Evolutionary conservation across 2,113 vertebrate genomes (phyloP).

Genomic region (Chaetura pelagica): DNA sequence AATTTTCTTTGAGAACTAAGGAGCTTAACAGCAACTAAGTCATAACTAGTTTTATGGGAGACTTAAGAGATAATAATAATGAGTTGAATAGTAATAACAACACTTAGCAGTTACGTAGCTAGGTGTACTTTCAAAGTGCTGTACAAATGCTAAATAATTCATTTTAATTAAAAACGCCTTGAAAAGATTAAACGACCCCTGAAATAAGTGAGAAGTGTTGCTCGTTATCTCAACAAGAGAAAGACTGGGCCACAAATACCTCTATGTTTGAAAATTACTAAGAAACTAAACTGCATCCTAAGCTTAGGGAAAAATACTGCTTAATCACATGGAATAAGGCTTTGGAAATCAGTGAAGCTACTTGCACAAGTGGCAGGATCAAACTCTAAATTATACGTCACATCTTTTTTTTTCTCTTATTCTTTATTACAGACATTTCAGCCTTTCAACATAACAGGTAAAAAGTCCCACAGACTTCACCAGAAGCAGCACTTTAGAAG

Average conservation of each 20-base stretch:
- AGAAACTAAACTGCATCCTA: not conserved
- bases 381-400: not conserved
- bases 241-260: not conserved
- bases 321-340: not conserved
- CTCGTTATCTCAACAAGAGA: not conserved
- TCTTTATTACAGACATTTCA: not conserved
- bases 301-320: not conserved
- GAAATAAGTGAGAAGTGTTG: not conserved
- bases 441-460: not conserved
- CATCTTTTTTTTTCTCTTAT: not conserved
- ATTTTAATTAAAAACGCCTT: constrained; percentile 58
- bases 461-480: not conserved
- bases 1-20: constrained; percentile 58
- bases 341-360: not conserved
- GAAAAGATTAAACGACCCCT: constrained; percentile 36
- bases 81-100: constrained; percentile 7
- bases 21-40: constrained; percentile 69
- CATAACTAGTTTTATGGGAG: constrained; percentile 68
- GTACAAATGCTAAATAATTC: not conserved
- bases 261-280: constrained; percentile 6
- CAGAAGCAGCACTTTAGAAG: not conserved
- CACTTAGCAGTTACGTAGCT: not conserved
- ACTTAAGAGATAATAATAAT: constrained; percentile 73
- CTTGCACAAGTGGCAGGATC: not conserved
- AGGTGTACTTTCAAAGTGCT: not conserved